Base-by-base conservation (phyloP, 1,140 invertebrate genomes). In the Idris sp. region DNA sequence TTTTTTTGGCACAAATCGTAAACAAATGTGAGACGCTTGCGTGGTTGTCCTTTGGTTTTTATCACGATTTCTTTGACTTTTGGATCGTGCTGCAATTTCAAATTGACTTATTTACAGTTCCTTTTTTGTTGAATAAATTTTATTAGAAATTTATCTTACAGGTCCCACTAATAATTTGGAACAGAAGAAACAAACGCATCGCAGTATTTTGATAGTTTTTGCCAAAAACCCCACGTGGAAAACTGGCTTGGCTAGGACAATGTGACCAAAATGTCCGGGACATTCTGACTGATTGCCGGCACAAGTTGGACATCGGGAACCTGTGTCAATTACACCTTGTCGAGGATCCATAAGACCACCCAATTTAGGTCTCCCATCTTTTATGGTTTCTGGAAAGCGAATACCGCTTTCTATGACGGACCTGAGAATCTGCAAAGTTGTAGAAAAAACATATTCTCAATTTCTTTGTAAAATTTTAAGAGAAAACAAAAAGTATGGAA, bases 261-360 rank as follows among this genome's bases (percentile, higher is more conserved):
- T 95, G 84, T 99, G 98, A n/a, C 98, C 98, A 90, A 99, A 99
- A 87, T 99, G 98, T 0, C 98, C 98, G 10, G 98, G 97, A 87
- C 98, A 99, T 86, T 99, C 97, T 1, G 95, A 94, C 95, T 99
- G 97, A 79, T 97, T 98, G 14, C 94, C 98, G 43, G 97, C 97
- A 88, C 98, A 99, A 0, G 98, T 99, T 85, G 98, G 97, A 86
- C 98, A 99, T 38, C 97, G 89, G 11, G 95, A 96, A 72, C 92
- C 93, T 73, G 97, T 90, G 81, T 99, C 98, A 14, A 99, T 96
- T 7, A 98, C 97, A 62, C 98, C 98, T 89, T 99, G 98, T 18
- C 98, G 89, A 0, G 98, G 98, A 86, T 99, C 98, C 97, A 99
- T 99, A 30, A 99, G 92, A 14, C 98, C 98, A 1, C 97, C 97